A percentile compares a stretch with the other conserved stretches of the same genome.
Evolutionary conservation across 1,140 invertebrate genomes (phyloP).

Genomic region (Phymastichus coffea): DNA sequence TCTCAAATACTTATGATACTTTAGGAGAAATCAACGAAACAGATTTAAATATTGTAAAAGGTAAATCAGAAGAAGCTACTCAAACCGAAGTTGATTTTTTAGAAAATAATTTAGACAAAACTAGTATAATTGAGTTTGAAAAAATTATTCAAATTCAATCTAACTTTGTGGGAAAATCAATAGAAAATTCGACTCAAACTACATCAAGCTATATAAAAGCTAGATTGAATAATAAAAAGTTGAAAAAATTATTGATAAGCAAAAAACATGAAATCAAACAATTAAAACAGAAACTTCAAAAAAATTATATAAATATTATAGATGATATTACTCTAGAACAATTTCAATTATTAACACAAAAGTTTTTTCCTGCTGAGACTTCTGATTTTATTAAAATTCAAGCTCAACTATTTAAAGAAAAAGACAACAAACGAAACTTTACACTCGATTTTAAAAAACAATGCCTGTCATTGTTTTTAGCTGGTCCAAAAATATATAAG

Average conservation of each 20-base stretch:
- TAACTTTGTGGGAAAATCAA: background rate
- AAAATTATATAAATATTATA: slow-evolving; percentile 11
- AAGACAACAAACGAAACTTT: background rate
- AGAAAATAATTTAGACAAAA: slow-evolving; percentile 12
- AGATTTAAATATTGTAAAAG: slow-evolving; percentile 1
- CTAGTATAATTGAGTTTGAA: slow-evolving; percentile 11
- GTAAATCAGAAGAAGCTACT: background rate
- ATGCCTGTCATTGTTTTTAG: slow-evolving; percentile 5
- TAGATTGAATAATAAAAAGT: slow-evolving; percentile 19
- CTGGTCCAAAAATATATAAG: slow-evolving; percentile 12
- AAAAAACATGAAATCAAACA: slow-evolving; percentile 11
- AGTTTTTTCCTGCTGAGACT: slow-evolving; percentile 22
- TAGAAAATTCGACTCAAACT: slow-evolving; percentile 12
- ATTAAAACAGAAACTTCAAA: slow-evolving; percentile 15
- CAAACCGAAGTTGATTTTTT: background rate
- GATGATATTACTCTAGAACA: slow-evolving; percentile 22
- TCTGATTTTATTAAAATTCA: slow-evolving; percentile 25
- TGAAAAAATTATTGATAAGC: slow-evolving; percentile 4
- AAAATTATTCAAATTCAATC: slow-evolving; percentile 5
- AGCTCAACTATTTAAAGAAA: slow-evolving; percentile 23
- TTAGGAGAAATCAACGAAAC: slow-evolving; percentile 10
- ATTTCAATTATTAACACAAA: slow-evolving; percentile 22
- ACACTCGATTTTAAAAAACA: slow-evolving; percentile 16
- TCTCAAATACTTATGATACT: background rate
- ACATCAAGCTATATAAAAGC: slow-evolving; percentile 9